phyloP scores from a whole-genome alignment of 2,888 invertebrate species.

The Sussaba pulchella region DNA sequence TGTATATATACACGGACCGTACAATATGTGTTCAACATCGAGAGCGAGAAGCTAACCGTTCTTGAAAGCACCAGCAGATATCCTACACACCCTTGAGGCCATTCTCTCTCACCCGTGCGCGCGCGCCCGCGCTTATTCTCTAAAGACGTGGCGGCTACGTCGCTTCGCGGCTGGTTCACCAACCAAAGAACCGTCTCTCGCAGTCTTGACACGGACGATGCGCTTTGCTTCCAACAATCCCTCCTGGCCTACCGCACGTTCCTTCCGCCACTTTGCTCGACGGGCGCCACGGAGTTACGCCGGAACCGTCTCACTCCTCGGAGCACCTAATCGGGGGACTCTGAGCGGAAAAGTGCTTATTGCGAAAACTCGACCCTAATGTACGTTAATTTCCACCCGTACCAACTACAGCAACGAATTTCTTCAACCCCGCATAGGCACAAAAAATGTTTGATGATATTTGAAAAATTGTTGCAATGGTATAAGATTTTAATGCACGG shows the following conservation, averaged over 20 bases:
- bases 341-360: constrained; percentile 69
- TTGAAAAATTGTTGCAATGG: too few species aligned
- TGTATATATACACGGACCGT: background rate
- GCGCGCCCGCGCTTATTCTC: constrained; percentile 34
- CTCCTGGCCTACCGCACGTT: constrained; percentile 25
- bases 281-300: constrained; percentile 56
- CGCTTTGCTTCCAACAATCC: constrained; percentile 30
- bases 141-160: constrained; percentile 47
- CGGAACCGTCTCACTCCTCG: constrained; percentile 68
- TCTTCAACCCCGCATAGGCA: background rate
- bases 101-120: constrained; percentile 23
- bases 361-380: constrained; percentile 60
- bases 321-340: constrained; percentile 69
- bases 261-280: constrained; percentile 46
- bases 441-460: background rate
- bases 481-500: background rate
- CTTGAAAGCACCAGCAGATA: constrained; percentile 14
- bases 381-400: constrained; percentile 23
- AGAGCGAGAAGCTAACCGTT: constrained; percentile 24
- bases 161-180: constrained; percentile 44
- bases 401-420: background rate
- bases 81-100: constrained; percentile 31
- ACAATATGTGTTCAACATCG: constrained; percentile 30
- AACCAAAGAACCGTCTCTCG: constrained; percentile 22
- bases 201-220: constrained; percentile 36